Percentiles rank a stretch among this genome's conserved stretches.
Conservation (phyloP, 1,140 invertebrate genomes). For the Atta cephalotes region DNA sequence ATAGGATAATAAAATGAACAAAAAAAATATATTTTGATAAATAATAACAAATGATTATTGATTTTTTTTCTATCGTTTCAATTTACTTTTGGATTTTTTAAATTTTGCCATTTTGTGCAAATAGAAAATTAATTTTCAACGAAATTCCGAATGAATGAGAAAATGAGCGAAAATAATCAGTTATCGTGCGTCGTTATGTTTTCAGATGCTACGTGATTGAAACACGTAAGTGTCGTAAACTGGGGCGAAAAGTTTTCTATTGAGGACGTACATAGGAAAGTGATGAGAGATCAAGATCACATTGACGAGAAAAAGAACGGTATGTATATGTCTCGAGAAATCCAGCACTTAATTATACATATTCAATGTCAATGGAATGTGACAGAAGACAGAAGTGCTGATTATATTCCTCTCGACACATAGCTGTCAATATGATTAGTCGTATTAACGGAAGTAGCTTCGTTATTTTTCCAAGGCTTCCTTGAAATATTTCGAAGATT, state of each 20-base stretch:
- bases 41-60: background rate
- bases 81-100: background rate
- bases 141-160: constrained; percentile 58
- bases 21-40: background rate
- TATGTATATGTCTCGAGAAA: constrained; percentile 43
- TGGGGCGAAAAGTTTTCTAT: constrained; percentile 41
- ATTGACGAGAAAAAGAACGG: constrained; percentile 37
- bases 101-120: background rate
- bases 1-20: background rate
- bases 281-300: constrained; percentile 26
- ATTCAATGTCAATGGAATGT: constrained; percentile 19
- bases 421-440: constrained; percentile 44
- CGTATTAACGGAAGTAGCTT: constrained; percentile 27
- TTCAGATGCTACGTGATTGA: constrained; percentile 45
- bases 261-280: constrained; percentile 39
- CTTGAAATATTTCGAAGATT: constrained; percentile 18
- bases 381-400: background rate
- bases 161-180: constrained; percentile 41
- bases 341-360: background rate
- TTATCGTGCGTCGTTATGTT: constrained; percentile 49
- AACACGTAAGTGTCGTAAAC: constrained; percentile 43
- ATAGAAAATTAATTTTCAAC: constrained; percentile 20
- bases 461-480: constrained; percentile 14
- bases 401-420: constrained; percentile 4
- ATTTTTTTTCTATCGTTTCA: background rate